Percentiles rank a stretch among this genome's conserved stretches.
Conservation (phyloP, 1,140 invertebrate species). For the Orius insidiosus region DNA sequence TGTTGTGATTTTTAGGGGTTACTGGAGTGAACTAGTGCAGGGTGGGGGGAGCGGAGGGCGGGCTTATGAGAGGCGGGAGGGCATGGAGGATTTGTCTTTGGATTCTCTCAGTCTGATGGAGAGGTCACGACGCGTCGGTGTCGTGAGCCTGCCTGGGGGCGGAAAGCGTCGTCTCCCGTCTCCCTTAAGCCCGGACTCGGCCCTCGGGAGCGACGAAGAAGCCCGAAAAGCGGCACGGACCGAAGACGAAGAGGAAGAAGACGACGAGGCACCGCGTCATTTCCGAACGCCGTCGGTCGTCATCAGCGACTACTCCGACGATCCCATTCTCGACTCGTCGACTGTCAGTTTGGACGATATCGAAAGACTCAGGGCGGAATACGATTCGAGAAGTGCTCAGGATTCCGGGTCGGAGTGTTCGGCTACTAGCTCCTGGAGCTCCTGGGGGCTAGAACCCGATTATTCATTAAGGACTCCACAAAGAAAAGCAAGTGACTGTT, state of each 20-base stretch:
- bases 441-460: slow-evolving; percentile 34
- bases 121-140: not conserved
- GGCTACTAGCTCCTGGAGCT: slow-evolving; percentile 42
- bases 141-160: not conserved
- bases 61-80: not conserved
- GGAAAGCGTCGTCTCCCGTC: slow-evolving; percentile 7
- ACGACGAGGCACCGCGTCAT: slow-evolving; percentile 28
- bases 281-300: slow-evolving; percentile 65
- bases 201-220: slow-evolving; percentile 7
- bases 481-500: slow-evolving; percentile 44
- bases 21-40: slow-evolving; percentile 2
- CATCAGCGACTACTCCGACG: slow-evolving; percentile 67
- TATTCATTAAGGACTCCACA: slow-evolving; percentile 30
- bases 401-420: slow-evolving; percentile 36
- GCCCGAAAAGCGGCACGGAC: not conserved
- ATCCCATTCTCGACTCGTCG: slow-evolving; percentile 26
- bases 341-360: slow-evolving; percentile 42
- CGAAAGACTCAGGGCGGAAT: slow-evolving; percentile 34
- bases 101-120: slow-evolving; percentile 4
- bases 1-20: slow-evolving; percentile 1
- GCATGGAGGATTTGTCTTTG: slow-evolving; percentile 1
- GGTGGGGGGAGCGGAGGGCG: slow-evolving; percentile 2
- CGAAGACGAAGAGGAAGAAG: slow-evolving; percentile 12
- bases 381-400: slow-evolving; percentile 18
- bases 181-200: slow-evolving; percentile 2